These are phyloP conservation scores for Ranitomeya variabilis DNA, from an alignment of 2,113 vertebrate genomes.

Conservation along the genomic window DNA sequence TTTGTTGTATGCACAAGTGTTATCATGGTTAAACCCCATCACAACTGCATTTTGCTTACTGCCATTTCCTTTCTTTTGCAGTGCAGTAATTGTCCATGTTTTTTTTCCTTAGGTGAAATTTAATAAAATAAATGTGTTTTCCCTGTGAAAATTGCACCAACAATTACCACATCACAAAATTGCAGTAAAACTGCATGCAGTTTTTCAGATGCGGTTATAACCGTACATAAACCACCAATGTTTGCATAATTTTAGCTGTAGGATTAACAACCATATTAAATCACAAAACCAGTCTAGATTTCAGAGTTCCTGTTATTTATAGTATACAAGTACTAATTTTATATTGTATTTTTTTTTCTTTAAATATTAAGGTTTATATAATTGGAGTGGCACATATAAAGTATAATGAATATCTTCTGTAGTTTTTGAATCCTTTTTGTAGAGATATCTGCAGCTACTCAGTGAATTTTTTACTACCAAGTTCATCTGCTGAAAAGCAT, in stretches of 20 bases:
- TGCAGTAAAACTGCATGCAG: too few species aligned
- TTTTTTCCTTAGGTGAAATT: too few species aligned
- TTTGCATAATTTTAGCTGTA: background rate
- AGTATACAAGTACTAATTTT: background rate
- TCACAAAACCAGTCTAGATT: background rate
- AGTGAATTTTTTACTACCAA: background rate
- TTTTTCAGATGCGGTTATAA: too few species aligned
- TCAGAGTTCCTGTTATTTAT: background rate
- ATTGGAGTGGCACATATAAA: background rate
- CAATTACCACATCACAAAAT: too few species aligned
- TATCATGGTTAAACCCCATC: too few species aligned
- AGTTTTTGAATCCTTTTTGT: constrained; percentile 4
- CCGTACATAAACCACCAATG: background rate
- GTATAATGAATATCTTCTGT: background rate
- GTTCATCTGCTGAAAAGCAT: constrained; percentile 9
- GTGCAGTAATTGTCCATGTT: too few species aligned
- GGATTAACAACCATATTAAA: background rate
- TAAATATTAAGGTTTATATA: background rate
- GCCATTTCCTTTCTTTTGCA: too few species aligned
- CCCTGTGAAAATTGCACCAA: too few species aligned
- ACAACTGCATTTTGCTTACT: too few species aligned
- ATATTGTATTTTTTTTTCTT: background rate
- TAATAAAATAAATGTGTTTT: too few species aligned
- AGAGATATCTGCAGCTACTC: background rate
- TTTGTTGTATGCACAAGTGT: too few species aligned